phyloP scores from a whole-genome alignment of 1,140 invertebrate genomes.

The Octopus bimaculoides region DNA sequence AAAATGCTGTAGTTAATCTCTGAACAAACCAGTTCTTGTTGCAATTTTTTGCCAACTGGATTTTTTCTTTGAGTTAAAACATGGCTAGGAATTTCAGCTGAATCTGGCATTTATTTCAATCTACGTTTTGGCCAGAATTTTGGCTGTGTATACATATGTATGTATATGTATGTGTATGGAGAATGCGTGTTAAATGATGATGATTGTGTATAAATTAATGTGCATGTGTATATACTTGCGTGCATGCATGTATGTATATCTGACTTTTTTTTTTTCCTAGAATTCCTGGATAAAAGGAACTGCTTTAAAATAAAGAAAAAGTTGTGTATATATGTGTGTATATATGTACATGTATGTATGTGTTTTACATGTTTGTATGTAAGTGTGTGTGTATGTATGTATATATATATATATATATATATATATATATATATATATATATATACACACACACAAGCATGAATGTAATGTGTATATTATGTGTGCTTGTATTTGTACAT shows the following conservation, averaged over 20 bases:
- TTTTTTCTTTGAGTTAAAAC: no score
- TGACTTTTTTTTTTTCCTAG: no score
- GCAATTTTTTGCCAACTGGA: no score
- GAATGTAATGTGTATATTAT: not conserved
- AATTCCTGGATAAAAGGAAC: no score
- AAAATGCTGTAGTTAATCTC: no score
- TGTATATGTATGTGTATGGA: not conserved
- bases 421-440: not conserved
- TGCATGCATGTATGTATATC: not conserved
- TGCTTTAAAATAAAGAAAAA: no score
- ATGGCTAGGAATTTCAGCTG: no score
- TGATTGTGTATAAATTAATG: not conserved
- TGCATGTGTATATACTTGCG: not conserved
- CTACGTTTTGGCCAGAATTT: no score
- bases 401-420: not conserved
- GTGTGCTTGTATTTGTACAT: no score
- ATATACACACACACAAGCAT: not conserved
- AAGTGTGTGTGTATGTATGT: not conserved
- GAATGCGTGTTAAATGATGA: not conserved
- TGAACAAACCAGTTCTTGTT: no score
- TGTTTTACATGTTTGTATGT: not conserved
- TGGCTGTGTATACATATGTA: not conserved
- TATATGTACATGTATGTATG: not conserved
- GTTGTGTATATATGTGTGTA: not conserved
- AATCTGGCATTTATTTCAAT: no score